phyloP scores from a whole-genome alignment of 2,113 vertebrate species.

The Xiphias gladius region DNA sequence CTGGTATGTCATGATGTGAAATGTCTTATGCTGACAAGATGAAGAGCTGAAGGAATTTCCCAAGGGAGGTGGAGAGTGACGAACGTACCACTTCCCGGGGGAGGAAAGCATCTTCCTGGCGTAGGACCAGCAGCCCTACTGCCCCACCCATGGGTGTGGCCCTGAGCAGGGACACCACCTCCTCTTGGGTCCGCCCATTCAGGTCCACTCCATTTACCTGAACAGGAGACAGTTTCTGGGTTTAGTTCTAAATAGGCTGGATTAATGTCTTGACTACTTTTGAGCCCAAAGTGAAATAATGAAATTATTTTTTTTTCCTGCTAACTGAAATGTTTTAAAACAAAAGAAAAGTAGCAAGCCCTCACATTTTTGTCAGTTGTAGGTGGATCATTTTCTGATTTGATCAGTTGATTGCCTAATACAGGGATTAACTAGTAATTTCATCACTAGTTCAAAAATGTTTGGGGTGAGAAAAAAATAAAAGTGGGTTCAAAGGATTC shows the following conservation, averaged over 20 bases:
- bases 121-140: constrained; percentile 90
- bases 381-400: background rate
- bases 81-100: constrained; percentile 90
- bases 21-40: constrained; percentile 12
- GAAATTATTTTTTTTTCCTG: too few relatives aligned
- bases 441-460: constrained; percentile 13
- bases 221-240: background rate
- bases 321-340: too few relatives aligned
- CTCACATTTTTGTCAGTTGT: background rate
- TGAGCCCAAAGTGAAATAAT: background rate
- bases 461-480: constrained; percentile 6
- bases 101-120: constrained; percentile 93
- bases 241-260: background rate
- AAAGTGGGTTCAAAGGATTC: constrained; percentile 14
- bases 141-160: constrained; percentile 95
- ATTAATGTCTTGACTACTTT: background rate
- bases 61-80: background rate
- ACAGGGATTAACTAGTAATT: background rate
- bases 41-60: background rate
- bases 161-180: constrained; percentile 93
- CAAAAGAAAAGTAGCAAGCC: too few relatives aligned
- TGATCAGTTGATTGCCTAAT: background rate
- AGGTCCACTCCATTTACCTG: constrained; percentile 96
- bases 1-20: background rate
- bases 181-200: constrained; percentile 95